Evolutionary conservation across 2,113 vertebrate genomes (phyloP).

Genomic region (Helogale parvula): DNA sequence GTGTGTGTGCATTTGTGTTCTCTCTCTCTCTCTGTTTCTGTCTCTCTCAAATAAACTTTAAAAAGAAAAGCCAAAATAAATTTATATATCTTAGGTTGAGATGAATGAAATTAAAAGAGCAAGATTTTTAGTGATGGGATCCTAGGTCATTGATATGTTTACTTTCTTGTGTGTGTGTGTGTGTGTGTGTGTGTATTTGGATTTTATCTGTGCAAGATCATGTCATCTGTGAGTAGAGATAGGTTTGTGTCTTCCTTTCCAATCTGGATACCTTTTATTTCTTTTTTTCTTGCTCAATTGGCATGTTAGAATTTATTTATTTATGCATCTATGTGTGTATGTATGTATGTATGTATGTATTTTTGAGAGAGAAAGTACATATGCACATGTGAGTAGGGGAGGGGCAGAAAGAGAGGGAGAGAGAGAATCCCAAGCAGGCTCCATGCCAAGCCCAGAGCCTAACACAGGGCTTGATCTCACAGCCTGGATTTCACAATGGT

Average conservation of each 20-base stretch:
- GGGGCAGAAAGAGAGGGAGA: no score
- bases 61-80: slow-evolving; percentile 46
- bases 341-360: no score
- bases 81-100: slow-evolving; percentile 67
- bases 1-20: no score
- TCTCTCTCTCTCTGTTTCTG: no score
- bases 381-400: no score
- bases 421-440: no score
- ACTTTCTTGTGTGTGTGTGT: slow-evolving; percentile 40
- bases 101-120: slow-evolving; percentile 62
- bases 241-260: slow-evolving; percentile 42
- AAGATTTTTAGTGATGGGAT: slow-evolving; percentile 68
- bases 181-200: not conserved
- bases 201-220: not conserved
- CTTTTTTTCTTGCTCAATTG: not conserved
- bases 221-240: not conserved
- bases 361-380: no score
- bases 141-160: slow-evolving; percentile 73
- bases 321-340: no score
- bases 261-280: not conserved
- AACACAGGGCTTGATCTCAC: no score
- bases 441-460: no score
- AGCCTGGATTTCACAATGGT: no score
- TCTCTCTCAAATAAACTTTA: no score
- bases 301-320: not conserved